These are phyloP conservation scores for Temnothorax unifasciatus DNA, from an alignment of 2,888 invertebrate genomes.

Conservation along the genomic window DNA sequence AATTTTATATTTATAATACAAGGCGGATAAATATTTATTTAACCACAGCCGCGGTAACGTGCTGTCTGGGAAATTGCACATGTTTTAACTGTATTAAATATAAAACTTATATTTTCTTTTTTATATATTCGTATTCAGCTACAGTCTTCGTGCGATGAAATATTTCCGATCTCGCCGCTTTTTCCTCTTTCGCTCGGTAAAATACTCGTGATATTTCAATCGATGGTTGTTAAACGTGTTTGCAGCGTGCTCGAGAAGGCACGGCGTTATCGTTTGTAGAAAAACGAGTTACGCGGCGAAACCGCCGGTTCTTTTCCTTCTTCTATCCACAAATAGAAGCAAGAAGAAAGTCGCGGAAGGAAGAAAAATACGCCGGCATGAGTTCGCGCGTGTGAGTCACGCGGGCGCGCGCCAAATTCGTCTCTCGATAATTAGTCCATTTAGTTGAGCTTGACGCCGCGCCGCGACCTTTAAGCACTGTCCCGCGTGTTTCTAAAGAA, in stretches of 20 bases:
- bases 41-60: conserved; percentile 28
- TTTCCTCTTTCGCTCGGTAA: neutral
- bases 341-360: conserved; percentile 1
- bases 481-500: conserved; percentile 15
- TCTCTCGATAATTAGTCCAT: conserved; percentile 36
- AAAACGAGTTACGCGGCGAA: conserved; percentile 20
- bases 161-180: conserved; percentile 12
- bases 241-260: conserved; percentile 3
- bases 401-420: conserved; percentile 20
- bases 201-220: conserved; percentile 7
- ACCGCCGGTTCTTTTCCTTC: neutral
- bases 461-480: neutral
- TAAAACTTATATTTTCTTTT: neutral
- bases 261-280: neutral
- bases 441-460: conserved; percentile 32
- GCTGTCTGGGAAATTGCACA: neutral
- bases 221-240: conserved; percentile 30
- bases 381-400: neutral
- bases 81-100: conserved; percentile 12
- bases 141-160: neutral
- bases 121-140: neutral
- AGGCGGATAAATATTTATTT: conserved; percentile 44
- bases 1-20: conserved; percentile 43
- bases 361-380: conserved; percentile 3
- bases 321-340: conserved; percentile 11